Conservation (phyloP, 2,797 vertebrate genomes). For the Smutsia temminckii region DNA sequence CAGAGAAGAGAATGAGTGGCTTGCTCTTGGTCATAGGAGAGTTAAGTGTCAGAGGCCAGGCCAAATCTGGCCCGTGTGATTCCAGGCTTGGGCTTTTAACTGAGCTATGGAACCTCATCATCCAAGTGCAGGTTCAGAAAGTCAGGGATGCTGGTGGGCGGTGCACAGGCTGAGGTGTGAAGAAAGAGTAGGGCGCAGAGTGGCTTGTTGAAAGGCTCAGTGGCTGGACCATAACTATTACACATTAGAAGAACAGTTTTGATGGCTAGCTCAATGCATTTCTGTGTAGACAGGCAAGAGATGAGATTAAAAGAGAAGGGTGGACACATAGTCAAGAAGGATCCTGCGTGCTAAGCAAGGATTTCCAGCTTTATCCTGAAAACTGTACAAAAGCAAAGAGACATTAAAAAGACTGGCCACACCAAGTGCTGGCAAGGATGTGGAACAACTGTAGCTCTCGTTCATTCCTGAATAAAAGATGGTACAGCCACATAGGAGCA, state of each 20-base stretch:
- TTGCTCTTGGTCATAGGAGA: neutral
- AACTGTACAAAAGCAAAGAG: neutral
- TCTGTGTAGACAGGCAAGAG: neutral
- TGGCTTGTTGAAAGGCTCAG: neutral
- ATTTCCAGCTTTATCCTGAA: conserved; percentile 2
- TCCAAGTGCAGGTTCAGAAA: neutral
- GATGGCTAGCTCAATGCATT: neutral
- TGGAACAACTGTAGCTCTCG: neutral
- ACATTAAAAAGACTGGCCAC: neutral
- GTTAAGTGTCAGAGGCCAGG: neutral
- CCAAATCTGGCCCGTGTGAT: neutral
- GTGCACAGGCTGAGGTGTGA: neutral
- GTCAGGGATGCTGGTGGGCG: no score
- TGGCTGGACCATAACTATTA: neutral
- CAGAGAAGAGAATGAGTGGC: neutral
- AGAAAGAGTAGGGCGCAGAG: neutral
- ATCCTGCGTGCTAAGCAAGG: neutral
- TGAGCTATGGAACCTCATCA: neutral
- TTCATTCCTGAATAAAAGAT: neutral
- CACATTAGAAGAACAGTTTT: neutral
- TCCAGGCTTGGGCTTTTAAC: neutral
- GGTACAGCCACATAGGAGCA: neutral
- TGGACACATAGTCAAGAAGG: neutral
- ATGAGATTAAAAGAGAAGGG: neutral
- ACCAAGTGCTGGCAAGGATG: neutral